Evolutionary conservation across 2,888 invertebrate genomes (phyloP), one percentile per base, ranked within the genome.

Genomic region (Troides oblongomaculatus): DNA sequence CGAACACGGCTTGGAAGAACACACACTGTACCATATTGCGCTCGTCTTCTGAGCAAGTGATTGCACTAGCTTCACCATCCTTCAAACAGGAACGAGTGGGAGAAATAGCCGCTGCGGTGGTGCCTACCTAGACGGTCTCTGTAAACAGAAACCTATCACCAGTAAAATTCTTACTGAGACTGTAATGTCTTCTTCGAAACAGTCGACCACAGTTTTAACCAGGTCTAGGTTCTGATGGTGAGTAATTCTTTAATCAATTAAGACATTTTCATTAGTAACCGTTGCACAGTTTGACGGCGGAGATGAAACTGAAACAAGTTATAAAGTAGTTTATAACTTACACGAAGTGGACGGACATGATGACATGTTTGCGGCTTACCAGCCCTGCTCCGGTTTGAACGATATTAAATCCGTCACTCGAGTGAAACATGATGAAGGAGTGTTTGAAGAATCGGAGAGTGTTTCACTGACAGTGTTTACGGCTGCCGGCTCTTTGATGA

Each of bases 381-480:
- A 14, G 21, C 57, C 12, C 21, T 25, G 30, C 23, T n/a, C 50
- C 23, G 43, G 57, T 62, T 56, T 43, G 56, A 62, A 39, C 67
- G 67, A 62, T 67, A 62, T 67, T 67, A 67, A 62, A 67, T 17
- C 59, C 60, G 62, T 62, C 62, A 62, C 43, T 67, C 62, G 43
- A 39, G 39, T 43, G 21, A 17, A 43, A 67, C 56, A 56, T 62
- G 67, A 62, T 23, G 57, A 18, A 57, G 43, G 53, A 30, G 56
- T 62, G 56, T 21, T 62, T 39, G 25, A 12, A 57, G n/a, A 46
- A 23, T 57, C 30, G 46, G 53, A 58, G 25, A 25, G 36, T 50
- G 18, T 50, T 50, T 50, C 5, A 50, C 14, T 17, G 14, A 50
- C 3, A 14, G 18, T 50, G 18, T 50, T 50, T 4, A 50, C 18